Conservation (phyloP, 2,888 invertebrate genomes). For the Chaetogeoica ovagalla region DNA sequence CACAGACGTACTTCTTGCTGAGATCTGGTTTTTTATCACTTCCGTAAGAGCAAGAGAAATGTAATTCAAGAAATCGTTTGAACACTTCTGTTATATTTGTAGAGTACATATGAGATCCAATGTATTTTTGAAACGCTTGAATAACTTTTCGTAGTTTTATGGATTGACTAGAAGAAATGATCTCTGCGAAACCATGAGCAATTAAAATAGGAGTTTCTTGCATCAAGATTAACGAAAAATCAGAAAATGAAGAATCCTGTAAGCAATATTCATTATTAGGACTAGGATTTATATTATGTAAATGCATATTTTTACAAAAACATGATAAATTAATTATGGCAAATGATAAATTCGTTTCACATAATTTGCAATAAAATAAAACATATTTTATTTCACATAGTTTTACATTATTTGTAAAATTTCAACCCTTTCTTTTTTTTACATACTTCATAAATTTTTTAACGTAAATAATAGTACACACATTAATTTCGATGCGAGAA, state of each 20-base stretch:
- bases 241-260: constrained; percentile 48
- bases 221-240: constrained; percentile 38
- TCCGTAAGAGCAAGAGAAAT: constrained; percentile 36
- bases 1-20: constrained; percentile 46
- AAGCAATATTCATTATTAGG: constrained; percentile 11
- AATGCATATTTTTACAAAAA: too few species aligned
- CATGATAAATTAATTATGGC: too few species aligned
- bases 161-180: constrained; percentile 38
- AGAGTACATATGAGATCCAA: constrained; percentile 49
- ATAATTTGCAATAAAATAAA: too few species aligned
- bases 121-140: constrained; percentile 50
- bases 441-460: too few species aligned
- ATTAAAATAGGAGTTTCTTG: constrained; percentile 48
- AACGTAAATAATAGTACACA: too few species aligned
- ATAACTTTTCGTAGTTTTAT: constrained; percentile 43
- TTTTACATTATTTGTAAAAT: too few species aligned
- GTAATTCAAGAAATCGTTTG: constrained; percentile 43
- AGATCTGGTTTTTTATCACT: constrained; percentile 38
- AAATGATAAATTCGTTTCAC: too few species aligned
- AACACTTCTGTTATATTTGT: constrained; percentile 44
- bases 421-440: too few species aligned
- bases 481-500: too few species aligned
- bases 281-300: too few species aligned
- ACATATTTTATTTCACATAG: too few species aligned
- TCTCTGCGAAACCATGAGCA: constrained; percentile 40